phyloP scores from a whole-genome alignment of 2,888 invertebrate genomes.

The Tromatobia lineatoria region DNA sequence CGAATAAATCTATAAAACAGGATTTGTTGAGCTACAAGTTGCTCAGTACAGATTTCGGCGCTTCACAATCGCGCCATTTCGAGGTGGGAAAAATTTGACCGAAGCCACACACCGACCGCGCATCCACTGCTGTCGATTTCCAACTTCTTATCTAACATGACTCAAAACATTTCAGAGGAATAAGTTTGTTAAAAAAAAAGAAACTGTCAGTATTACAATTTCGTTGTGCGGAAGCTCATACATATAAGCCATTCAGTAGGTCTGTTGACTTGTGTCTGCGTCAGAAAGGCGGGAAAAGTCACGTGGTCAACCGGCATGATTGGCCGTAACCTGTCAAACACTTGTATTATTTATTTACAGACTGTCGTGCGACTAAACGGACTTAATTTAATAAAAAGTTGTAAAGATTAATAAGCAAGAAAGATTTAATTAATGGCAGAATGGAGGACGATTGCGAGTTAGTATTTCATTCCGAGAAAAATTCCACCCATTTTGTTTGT shows the following conservation, averaged over 20 bases:
- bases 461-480: slow-evolving; percentile 6
- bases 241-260: background rate
- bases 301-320: background rate
- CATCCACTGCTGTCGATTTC: too few relatives aligned
- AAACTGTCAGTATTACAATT: background rate
- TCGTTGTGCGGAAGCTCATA: background rate
- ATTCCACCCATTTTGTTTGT: background rate
- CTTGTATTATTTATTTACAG: slow-evolving; percentile 12
- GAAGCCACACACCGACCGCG: too few relatives aligned
- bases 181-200: too few relatives aligned
- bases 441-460: slow-evolving; percentile 50
- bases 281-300: background rate
- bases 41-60: too few relatives aligned
- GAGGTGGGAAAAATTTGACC: too few relatives aligned
- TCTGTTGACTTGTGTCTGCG: background rate
- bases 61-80: too few relatives aligned
- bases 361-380: background rate
- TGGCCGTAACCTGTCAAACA: slow-evolving; percentile 13
- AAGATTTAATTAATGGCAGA: background rate
- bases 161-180: too few relatives aligned
- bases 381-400: background rate
- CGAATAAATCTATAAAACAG: too few relatives aligned
- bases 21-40: too few relatives aligned
- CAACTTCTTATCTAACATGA: too few relatives aligned
- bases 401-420: background rate